phyloP scores from a whole-genome alignment of 2,888 invertebrate genomes.

The Spisula subtruncata region DNA sequence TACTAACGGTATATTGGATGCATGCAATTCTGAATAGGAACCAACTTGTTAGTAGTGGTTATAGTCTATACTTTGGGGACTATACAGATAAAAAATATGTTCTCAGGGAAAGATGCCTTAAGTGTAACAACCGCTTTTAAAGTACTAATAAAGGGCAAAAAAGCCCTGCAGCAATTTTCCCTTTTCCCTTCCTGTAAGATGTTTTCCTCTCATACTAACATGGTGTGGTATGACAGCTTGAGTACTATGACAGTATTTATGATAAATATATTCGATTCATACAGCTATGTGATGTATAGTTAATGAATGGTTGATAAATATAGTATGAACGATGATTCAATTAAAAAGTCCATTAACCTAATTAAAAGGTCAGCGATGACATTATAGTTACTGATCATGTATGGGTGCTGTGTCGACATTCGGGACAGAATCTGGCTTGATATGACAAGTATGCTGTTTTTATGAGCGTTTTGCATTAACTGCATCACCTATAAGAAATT shows the following conservation, averaged over 20 bases:
- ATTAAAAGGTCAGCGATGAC: slow-evolving; percentile 7
- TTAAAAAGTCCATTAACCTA: background rate
- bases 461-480: background rate
- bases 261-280: background rate
- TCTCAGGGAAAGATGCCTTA: no score
- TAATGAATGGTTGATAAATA: background rate
- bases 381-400: slow-evolving; percentile 11
- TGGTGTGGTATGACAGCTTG: no score
- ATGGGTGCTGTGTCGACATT: background rate
- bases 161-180: no score
- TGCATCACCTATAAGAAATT: background rate
- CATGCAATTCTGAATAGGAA: no score
- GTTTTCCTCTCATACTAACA: no score
- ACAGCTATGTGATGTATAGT: background rate
- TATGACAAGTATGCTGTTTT: slow-evolving; percentile 18
- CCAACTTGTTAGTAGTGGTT: no score
- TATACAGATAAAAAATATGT: no score
- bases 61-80: no score
- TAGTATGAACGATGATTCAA: background rate
- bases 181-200: no score
- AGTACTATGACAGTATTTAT: background rate
- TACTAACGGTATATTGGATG: no score
- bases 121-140: no score
- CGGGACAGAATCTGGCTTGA: background rate
- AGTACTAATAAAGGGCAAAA: no score